Base-by-base conservation (phyloP, 2,113 vertebrate species). In the Lichenostomus cassidix region DNA sequence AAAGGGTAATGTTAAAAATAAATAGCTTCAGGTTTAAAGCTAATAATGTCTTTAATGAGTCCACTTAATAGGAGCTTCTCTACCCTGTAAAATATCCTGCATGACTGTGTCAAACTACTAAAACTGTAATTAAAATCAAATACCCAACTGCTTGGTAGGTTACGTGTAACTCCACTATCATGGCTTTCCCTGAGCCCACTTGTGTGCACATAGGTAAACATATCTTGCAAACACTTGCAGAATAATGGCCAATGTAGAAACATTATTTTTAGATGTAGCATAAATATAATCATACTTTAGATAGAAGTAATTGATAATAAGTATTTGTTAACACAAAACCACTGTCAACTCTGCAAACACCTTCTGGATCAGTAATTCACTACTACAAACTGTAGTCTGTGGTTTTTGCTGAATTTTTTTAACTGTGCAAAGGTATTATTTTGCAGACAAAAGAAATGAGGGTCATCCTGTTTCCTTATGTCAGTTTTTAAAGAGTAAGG, bases 321-420 rank as follows among this genome's bases (percentile, higher is more conserved):
- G 28, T 53, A 50, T 31, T 82, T 89, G 42, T 55, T 93, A 90
- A 60, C 18, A 46, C 4, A 28, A 85, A 71, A 1, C 13, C 53
- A 33, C 41, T 73, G 16, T 74, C 28, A 69, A 12, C 13, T 67
- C 79, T 59, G 46, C 29, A 87, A 87, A 49, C 29, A 24, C 19
- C 90, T 84, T 84, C 73, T 90, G 53, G 20, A 49, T 79, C 49
- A 68, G 41, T 35, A 74, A 81, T 77, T 76, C 70, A 65, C 22
- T 83, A 27, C 25, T 74, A 24, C 42, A 49, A 88, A 46, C 37
- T 55, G 50, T 50, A 41, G 31, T 83, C 75, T 94, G 79, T 69
- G 63, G 33, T 11, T 88, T 95, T 71, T 82, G 18, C 7, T 23
- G 33, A 21, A 0, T 35, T 59, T 24, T 76, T 71, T 78, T 28